These are phyloP conservation scores for Uria aalge DNA, from an alignment of 2,113 vertebrate genomes.

Conservation along the genomic window DNA sequence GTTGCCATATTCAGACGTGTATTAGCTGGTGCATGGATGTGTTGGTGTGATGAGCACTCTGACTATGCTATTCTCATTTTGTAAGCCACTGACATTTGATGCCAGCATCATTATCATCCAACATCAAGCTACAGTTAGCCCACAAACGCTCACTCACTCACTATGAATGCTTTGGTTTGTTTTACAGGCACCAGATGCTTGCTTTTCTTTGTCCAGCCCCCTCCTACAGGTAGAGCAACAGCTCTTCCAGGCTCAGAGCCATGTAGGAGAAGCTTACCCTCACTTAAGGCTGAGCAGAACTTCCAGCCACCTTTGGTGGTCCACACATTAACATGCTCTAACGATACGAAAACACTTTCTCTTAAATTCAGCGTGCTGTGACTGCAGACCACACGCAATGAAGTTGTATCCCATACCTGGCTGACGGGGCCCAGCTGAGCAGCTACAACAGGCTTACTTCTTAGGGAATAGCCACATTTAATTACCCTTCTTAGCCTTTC, in stretches of 20 bases:
- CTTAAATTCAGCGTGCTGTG: not conserved
- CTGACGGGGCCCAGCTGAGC: not conserved
- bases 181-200: not conserved
- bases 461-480: not conserved
- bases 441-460: not conserved
- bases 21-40: not conserved
- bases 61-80: not conserved
- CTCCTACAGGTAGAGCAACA: not conserved
- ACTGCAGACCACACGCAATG: not conserved
- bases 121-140: not conserved
- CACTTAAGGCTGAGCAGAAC: not conserved
- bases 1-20: not conserved
- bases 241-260: not conserved
- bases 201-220: not conserved
- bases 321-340: not conserved
- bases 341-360: not conserved
- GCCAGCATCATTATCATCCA: not conserved
- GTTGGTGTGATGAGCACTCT: not conserved
- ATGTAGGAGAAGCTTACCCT: not conserved
- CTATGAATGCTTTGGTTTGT: not conserved
- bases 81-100: not conserved
- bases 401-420: not conserved
- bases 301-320: not conserved
- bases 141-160: not conserved
- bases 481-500: not conserved